Base-by-base conservation (phyloP, 1,140 invertebrate species). In the Streblospio benedicti region DNA sequence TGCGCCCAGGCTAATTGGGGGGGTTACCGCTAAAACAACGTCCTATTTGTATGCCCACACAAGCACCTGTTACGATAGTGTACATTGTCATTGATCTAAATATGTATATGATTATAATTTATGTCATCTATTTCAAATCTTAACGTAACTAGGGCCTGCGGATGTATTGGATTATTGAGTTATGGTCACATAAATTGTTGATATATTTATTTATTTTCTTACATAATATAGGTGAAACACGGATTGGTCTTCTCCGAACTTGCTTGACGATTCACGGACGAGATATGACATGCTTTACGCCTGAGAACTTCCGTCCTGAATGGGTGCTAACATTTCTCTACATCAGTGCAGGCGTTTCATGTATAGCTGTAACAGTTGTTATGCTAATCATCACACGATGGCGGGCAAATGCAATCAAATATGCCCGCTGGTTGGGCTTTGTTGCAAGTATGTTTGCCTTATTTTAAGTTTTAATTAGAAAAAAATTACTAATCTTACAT, bases 341-440 rank as follows among this genome's bases (percentile, higher is more conserved):
- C 73, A 94, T 96, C 69, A 88, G 94, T 67, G 83, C 91, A 64
- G 93, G 93, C 12, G 93, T 91, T 71, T 87, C 93, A 70, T 91
- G 91, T 71, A 91, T 94, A 54, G 93, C 91, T 0, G 88, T 88
- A 3, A 94, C 92, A 1, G 87, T 95, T 50, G 88, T 93, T 65
- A 76, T 95, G 12, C 76, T 95, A 23, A 85, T 86, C 14, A 85
- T 89, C 16, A 93, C 91, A 28, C 89, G 90, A 69, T 94, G 92
- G 87, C 90, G 92, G 75, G 80, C 88, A 51, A 87, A 90, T 78
- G 88, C 93, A 0, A 86, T 94, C 65, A 87, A 89, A 1, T 93
- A 92, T 82, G 92, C 91, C 4, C 80, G 91, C 73, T 95, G 92
- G 91, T 88, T 94, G 64, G 93, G 93, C 70, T 95, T 96, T 80